Evolutionary conservation across 92 coral and sea anemone genomes (phyloP), one percentile per base, ranked within the genome.

Genomic region (Zoanthus solanderi): DNA sequence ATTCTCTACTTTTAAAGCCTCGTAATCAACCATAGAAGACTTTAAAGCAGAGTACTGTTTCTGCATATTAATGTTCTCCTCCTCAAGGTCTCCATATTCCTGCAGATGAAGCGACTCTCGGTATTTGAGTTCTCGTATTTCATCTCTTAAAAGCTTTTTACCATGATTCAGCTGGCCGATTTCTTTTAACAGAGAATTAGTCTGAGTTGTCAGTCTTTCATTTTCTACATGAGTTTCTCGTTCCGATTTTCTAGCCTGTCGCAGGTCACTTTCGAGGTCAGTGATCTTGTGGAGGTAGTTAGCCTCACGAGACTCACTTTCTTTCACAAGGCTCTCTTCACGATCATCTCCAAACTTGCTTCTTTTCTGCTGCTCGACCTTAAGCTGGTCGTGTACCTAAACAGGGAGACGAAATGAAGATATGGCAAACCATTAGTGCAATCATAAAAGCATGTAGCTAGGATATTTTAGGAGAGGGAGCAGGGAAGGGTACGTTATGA

Each of bases 221-320:
- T 89, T 92, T 86, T 97, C 99, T 57, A 90, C 86, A 32, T 89
- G 78, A 15, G 91, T 89, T 32, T 94, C 97, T 32, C 98, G 89
- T 71, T 97, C 99, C 14, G 95, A 88, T 87, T 97, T 97, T 78
- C 95, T 95, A 6, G 97, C 92, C 56, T 91, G 94, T 9, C 96
- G 93, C 23, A 97, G 81, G 10, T 97, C 99, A 68, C 92, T 94
- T 81, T 95, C 99, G 53, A 97, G 92, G 78, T 97, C 99, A 23
- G 98, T 84, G 60, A 97, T 97, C 76, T 95, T 97, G 87, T 92
- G 95, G 56, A 97, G 92, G 66, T 89, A 94, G 47, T 89, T 76
- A 5, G 99, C 99, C 78, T 97, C 99, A 15, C 99, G 93, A n/a
- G 98, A 90, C 76, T 97, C 99, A 48, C 99, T 97, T 72, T 97